phyloP scores from a whole-genome alignment of 2,797 vertebrate species.

The Dicrostonyx torquatus region DNA sequence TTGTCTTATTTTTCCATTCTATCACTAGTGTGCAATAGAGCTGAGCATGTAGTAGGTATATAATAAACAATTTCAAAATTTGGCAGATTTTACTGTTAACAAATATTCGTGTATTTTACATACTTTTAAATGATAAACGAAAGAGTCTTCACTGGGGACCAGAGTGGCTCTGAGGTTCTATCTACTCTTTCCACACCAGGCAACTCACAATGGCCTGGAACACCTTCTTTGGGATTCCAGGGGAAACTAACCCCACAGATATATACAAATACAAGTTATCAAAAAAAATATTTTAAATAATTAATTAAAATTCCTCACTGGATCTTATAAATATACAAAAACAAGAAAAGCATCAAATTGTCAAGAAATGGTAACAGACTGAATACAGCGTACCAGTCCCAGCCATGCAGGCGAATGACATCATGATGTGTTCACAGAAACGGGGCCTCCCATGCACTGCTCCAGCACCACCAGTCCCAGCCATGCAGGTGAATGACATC shows the following conservation, averaged over 20 bases:
- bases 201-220: not conserved
- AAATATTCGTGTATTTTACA: constrained; percentile 4
- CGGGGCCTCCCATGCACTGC: too few species aligned
- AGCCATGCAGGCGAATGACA: not conserved
- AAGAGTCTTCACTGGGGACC: not conserved
- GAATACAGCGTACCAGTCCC: not conserved
- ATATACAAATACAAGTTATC: not conserved
- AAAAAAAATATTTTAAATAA: not conserved
- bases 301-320: constrained; percentile 22
- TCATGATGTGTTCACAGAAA: not conserved
- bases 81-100: not conserved
- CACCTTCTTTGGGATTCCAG: not conserved
- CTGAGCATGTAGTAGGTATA: not conserved
- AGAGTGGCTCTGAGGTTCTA: not conserved
- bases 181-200: not conserved
- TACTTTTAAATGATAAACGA: not conserved
- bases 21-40: not conserved
- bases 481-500: not conserved
- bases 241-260: not conserved
- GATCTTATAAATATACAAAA: not conserved
- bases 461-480: not conserved
- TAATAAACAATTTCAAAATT: constrained; percentile 14
- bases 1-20: constrained; percentile 22
- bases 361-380: constrained; percentile 38
- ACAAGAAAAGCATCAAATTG: constrained; percentile 13